Evolutionary conservation across 2,113 vertebrate genomes (phyloP).

Genomic region (Ammodytes marinus): DNA sequence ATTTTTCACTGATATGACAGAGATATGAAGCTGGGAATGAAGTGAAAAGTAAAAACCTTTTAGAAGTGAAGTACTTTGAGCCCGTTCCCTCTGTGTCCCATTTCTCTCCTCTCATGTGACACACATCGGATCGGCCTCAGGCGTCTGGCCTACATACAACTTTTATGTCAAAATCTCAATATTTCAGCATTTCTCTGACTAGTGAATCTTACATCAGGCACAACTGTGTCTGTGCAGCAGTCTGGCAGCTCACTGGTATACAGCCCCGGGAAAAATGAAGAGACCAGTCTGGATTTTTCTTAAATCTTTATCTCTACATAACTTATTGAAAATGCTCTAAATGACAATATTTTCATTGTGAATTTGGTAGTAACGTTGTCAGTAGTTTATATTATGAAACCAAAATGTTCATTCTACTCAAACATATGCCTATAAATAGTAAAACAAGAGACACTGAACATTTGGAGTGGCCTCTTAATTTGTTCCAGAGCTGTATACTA

Average conservation of each 20-base stretch:
- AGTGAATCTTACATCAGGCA: neutral
- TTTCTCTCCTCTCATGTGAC: conserved; percentile 46
- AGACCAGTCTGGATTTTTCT: too few relatives aligned
- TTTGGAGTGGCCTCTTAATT: too few relatives aligned
- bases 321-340: too few relatives aligned
- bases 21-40: neutral
- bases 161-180: conserved; percentile 42
- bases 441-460: too few relatives aligned
- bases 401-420: too few relatives aligned
- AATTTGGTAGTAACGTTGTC: too few relatives aligned
- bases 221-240: neutral
- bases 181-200: conserved; percentile 37
- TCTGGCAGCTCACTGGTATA: neutral
- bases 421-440: too few relatives aligned
- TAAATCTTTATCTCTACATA: too few relatives aligned
- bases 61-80: conserved; percentile 5
- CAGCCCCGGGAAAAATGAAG: too few relatives aligned
- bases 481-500: neutral
- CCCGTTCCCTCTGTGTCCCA: conserved; percentile 27
- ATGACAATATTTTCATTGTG: too few relatives aligned
- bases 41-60: neutral
- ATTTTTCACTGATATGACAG: neutral
- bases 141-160: conserved; percentile 62
- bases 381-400: too few relatives aligned
- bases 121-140: conserved; percentile 46